Base-by-base conservation (phyloP, 2,113 vertebrate genomes). In the Corapipo altera region DNA sequence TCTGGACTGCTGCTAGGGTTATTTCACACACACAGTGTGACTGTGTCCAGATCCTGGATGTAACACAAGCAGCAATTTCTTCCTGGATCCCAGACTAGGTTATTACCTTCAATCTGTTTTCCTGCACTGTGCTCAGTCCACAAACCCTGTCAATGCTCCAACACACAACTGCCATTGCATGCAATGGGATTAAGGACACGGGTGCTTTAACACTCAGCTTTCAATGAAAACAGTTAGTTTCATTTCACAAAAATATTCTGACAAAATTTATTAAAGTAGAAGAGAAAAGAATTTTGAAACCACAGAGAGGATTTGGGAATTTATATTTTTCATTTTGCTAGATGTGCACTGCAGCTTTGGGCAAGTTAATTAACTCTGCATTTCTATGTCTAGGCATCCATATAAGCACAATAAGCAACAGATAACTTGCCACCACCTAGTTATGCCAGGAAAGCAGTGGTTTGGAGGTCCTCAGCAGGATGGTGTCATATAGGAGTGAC, bases 111-210 rank as follows among this genome's bases (percentile, higher is more conserved):
- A 17, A 8, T 10, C 6, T 24, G 19, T 8, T 5, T 62, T 76
- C 43, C 85, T 39, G 64, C 30, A 8, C 71, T 41, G 32, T 17
- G 22, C 51, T 64, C 33, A 35, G 52, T 4, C 59, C 69, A 41
- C 49, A 9, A 2, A 48, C 11, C 4, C 64, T 44, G 41, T 11
- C 58, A 59, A 1, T 3, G 41, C 82, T 17, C 33, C 58, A 33
- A 12, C 0, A 4, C 32, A 58, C 30, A 52, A 30, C 27, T 57
- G 52, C 22, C 0, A 0, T 3, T 83, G 51, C 17, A 52, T 51
- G 14, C 49, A 39, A 6, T 1, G 20, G 35, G 57, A 91, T 62
- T 41, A 82, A 70, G 58, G 85, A 64, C 39, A 27, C 5, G 13
- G 8, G n/a, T 58, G 28, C n/a, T 87, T 70, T 61, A 69, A 28